Evolutionary conservation across 2,113 vertebrate genomes (phyloP).

Genomic region (Zapus hudsonius): DNA sequence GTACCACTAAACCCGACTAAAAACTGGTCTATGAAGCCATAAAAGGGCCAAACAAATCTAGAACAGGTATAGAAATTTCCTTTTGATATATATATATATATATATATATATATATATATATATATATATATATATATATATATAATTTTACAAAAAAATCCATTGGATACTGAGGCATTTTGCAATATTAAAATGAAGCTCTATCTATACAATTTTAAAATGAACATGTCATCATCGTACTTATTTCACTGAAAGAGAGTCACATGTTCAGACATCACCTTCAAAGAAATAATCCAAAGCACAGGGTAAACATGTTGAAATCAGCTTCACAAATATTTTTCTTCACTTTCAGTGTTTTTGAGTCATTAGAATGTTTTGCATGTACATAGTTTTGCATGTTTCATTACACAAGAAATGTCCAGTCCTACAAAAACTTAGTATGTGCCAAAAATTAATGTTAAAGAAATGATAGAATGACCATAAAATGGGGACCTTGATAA

Average conservation of each 20-base stretch:
- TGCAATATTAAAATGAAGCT: neutral
- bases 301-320: neutral
- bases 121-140: no score
- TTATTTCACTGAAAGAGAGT: neutral
- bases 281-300: neutral
- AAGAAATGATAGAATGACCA: neutral
- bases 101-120: no score
- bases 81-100: neutral
- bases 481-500: neutral
- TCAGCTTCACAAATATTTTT: neutral
- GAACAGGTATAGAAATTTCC: neutral
- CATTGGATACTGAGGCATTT: neutral
- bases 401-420: neutral
- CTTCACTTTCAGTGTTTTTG: neutral
- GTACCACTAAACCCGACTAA: neutral
- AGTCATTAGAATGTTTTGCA: neutral
- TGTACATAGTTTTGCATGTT: neutral
- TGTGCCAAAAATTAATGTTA: neutral
- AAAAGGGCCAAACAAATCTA: neutral
- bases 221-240: neutral
- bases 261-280: neutral
- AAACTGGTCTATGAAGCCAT: neutral
- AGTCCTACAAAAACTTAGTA: neutral
- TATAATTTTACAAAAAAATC: neutral
- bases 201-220: neutral